A percentile compares a stretch with the other conserved stretches of the same genome.
Conservation (phyloP, 2,113 vertebrate genomes). For the Coptodon rendalli region DNA sequence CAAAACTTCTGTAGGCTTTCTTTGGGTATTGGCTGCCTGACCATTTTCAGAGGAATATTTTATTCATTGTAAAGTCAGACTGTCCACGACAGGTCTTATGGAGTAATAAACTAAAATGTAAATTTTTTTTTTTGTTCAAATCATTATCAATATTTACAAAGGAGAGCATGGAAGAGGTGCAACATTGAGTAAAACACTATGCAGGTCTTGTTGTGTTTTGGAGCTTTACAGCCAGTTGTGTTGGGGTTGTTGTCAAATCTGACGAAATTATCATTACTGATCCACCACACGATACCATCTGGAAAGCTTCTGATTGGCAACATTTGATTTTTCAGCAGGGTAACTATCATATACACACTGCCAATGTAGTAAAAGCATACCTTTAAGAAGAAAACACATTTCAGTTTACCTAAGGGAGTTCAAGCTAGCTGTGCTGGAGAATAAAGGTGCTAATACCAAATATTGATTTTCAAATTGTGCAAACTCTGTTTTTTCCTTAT, state of each 20-base stretch:
- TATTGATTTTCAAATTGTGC: not conserved
- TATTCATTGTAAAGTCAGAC: not conserved
- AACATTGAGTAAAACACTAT: not conserved
- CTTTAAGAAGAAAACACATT: not conserved
- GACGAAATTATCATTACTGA: not conserved
- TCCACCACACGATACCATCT: not conserved
- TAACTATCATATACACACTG: not conserved
- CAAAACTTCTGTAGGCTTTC: not conserved
- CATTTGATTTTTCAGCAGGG: not conserved
- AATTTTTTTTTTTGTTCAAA: not conserved
- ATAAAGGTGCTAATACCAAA: not conserved
- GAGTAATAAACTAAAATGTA: not conserved
- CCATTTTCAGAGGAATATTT: not conserved
- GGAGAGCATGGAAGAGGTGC: not conserved
- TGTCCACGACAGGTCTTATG: not conserved
- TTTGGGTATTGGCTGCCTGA: fast-evolving
- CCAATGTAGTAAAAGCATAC: not conserved
- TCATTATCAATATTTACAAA: not conserved
- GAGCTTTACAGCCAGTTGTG: not conserved
- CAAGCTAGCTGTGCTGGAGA: not conserved
- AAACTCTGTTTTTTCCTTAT: not conserved
- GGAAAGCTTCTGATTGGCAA: not conserved
- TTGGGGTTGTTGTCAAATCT: not conserved
- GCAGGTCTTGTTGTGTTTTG: not conserved
- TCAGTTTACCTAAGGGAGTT: not conserved